Conservation (phyloP, 2,113 vertebrate genomes). For the Gasterosteus aculeatus region DNA sequence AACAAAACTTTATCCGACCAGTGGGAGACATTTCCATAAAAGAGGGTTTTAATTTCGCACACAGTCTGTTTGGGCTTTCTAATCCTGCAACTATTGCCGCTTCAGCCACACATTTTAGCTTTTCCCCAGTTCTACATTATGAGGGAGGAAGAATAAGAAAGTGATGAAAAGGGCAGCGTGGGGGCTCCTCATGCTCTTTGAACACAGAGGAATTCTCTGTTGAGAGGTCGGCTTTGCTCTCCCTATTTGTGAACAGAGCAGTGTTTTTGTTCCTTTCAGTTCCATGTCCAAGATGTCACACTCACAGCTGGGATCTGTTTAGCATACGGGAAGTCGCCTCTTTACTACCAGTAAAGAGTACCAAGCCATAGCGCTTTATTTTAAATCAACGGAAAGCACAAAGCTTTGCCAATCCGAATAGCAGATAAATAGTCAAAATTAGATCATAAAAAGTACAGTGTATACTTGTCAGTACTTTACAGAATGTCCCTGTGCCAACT, state of each 20-base stretch:
- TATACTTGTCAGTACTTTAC: neutral
- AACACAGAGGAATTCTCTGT: constrained; percentile 43
- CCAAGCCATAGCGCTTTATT: neutral
- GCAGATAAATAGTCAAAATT: neutral
- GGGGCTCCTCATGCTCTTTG: constrained; percentile 35
- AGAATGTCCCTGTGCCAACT: constrained; percentile 10
- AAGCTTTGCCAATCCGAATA: neutral
- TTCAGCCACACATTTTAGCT: constrained; percentile 39
- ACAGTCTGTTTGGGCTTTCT: constrained; percentile 16
- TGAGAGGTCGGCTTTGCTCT: constrained; percentile 35
- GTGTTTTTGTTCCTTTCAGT: constrained; percentile 31
- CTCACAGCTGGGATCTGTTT: constrained; percentile 37
- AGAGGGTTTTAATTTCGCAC: constrained; percentile 26
- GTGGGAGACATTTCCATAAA: constrained; percentile 20
- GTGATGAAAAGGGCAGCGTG: constrained; percentile 59
- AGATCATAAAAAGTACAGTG: neutral
- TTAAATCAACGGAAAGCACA: neutral
- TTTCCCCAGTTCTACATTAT: constrained; percentile 25
- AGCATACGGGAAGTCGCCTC: neutral
- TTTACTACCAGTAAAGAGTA: neutral
- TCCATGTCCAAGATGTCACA: constrained; percentile 31
- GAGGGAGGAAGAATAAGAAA: constrained; percentile 28
- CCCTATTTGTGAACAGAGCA: constrained; percentile 48
- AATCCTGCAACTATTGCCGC: constrained; percentile 13
- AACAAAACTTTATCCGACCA: constrained; percentile 13